Evolutionary conservation across 2,888 invertebrate species (phyloP).

Genomic region (Toxonevra muliebris): DNA sequence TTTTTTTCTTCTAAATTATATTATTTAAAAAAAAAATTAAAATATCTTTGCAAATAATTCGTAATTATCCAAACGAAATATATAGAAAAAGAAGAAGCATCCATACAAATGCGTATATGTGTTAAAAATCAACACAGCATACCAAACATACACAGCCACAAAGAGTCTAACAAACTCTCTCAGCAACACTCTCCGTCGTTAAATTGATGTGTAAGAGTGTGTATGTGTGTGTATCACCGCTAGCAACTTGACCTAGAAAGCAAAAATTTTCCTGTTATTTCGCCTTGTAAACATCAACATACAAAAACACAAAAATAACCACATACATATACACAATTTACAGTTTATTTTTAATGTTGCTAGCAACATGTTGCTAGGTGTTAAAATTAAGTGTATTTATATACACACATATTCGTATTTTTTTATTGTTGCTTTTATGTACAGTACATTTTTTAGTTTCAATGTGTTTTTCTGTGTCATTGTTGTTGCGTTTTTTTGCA

Average conservation of each 20-base stretch:
- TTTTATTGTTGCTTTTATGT: slow-evolving; percentile 11
- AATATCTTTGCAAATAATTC: too few species aligned
- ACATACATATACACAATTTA: slow-evolving; percentile 19
- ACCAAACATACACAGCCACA: slow-evolving; percentile 5
- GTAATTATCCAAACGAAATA: too few species aligned
- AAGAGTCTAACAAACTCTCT: slow-evolving; percentile 12
- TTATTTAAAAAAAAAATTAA: too few species aligned
- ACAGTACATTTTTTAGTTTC: neutral
- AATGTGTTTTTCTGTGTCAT: slow-evolving; percentile 16
- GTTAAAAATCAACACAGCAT: slow-evolving; percentile 14
- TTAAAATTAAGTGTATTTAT: too few species aligned
- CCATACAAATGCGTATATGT: slow-evolving; percentile 2
- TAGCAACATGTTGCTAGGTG: slow-evolving; percentile 41
- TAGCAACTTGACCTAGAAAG: slow-evolving; percentile 63
- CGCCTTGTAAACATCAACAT: slow-evolving; percentile 38
- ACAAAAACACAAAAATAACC: neutral
- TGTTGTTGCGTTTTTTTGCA: slow-evolving; percentile 13
- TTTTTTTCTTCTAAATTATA: too few species aligned
- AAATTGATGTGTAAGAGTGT: neutral
- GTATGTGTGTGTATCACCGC: slow-evolving; percentile 8
- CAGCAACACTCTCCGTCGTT: neutral
- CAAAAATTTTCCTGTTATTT: slow-evolving; percentile 64
- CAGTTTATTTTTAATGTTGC: slow-evolving; percentile 22
- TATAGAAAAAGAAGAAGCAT: too few species aligned
- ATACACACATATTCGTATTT: neutral